Evolutionary conservation across 2,888 invertebrate species (phyloP), one percentile per base, ranked within the genome.

Genomic region (Lasioglossum calceatum): DNA sequence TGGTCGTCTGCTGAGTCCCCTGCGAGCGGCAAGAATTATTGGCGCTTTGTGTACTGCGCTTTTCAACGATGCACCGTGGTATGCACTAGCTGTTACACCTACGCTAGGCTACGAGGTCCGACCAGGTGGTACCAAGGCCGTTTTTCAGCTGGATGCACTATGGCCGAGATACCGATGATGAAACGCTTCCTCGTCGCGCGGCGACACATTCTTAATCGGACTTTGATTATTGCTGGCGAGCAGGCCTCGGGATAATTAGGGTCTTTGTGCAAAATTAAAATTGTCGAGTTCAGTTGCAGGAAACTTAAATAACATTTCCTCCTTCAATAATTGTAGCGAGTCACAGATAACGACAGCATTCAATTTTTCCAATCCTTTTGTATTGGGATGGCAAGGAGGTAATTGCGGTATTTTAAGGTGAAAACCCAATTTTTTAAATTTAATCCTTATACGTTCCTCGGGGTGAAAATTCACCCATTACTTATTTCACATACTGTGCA

Each of bases 61-160:
- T 85, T 82, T 81, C 58, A 27, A 10, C 67, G 19, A 39, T 32
- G 16, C 47, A 70, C 79, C 61, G 39, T 58, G 76, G 82, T 77
- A 64, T 82, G 80, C 70, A 77, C 79, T 64, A 75, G 67, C 23
- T 36, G 61, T 84, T 84, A 82, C 85, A 81, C 90, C 90, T 84
- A 90, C 90, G 85, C 85, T 75, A 81, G 54, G 44, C 74, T 77
- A 73, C 58, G 81, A 58, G 39, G 75, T 61, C 71, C 36, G 72
- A 80, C 75, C 61, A 73, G 70, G 78, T 85, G 76, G 83, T 74
- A 81, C 87, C 70, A 75, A 27, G 50, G 54, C 64, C 64, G 64
- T 70, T 78, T 81, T 81, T 76, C 74, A 50, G 36, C 61, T 32
- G n/a, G 61, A 61, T 72, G 61, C 82, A 86, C 86, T 44, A 64